phyloP scores from a whole-genome alignment of 2,113 vertebrate species.

The Acanthisitta chloris region DNA sequence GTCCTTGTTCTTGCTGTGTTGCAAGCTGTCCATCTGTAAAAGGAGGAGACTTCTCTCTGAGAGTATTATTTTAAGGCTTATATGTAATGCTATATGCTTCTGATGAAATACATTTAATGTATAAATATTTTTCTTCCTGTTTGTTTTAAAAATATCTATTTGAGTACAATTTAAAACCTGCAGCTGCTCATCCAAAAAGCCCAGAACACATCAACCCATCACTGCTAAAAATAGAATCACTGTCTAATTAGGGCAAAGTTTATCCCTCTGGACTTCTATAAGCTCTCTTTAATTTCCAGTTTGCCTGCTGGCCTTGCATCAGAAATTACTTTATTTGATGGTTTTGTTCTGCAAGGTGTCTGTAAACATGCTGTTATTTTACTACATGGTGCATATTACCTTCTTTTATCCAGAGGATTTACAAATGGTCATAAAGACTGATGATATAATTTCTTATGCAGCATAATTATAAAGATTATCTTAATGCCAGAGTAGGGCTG shows the following conservation, averaged over 20 bases:
- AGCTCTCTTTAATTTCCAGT: not conserved
- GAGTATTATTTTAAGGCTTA: not conserved
- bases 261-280: not conserved
- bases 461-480: not conserved
- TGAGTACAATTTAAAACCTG: not conserved
- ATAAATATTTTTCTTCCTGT: not conserved
- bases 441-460: not conserved
- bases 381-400: not conserved
- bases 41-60: not conserved
- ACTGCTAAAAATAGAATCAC: not conserved
- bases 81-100: not conserved
- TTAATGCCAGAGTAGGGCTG: not conserved
- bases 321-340: not conserved
- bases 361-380: not conserved
- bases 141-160: not conserved
- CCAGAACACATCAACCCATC: not conserved
- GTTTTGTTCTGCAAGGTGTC: not conserved
- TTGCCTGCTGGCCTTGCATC: not conserved
- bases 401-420: not conserved
- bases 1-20: not conserved
- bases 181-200: not conserved
- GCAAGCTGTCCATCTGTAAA: not conserved
- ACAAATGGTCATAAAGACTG: not conserved
- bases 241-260: conserved; percentile 28
- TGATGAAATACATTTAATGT: fast-evolving